Conservation (phyloP, 2,113 vertebrate species). For the Triplophysa dalaica region DNA sequence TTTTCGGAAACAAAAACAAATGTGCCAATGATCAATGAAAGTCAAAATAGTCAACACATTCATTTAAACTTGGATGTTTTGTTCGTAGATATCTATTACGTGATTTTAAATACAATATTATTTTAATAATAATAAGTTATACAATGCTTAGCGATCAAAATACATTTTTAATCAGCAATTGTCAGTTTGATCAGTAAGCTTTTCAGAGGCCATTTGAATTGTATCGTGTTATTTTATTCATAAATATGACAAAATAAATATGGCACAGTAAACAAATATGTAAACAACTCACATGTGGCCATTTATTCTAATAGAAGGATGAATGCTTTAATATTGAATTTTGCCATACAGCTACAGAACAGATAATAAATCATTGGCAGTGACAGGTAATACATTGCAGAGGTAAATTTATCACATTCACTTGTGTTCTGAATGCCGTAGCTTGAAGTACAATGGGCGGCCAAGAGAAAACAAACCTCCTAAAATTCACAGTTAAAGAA, state of each 20-base stretch:
- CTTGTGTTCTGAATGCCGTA: not conserved
- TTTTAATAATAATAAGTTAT: too few species aligned
- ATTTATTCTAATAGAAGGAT: slow-evolving; percentile 45
- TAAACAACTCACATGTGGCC: slow-evolving; percentile 47
- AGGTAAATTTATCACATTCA: slow-evolving; percentile 44
- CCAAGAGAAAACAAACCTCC: not conserved
- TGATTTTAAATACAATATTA: too few species aligned
- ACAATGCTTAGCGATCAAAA: too few species aligned
- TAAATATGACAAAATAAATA: slow-evolving; percentile 54
- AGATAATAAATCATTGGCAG: not conserved
- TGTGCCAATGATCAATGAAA: too few species aligned
- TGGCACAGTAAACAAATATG: slow-evolving; percentile 52
- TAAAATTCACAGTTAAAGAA: slow-evolving; percentile 18
- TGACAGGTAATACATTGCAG: slow-evolving; percentile 4
- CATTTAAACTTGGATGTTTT: too few species aligned
- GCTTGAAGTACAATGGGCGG: not conserved
- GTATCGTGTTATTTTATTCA: slow-evolving; percentile 45
- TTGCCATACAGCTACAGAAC: too few species aligned
- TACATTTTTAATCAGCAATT: not conserved
- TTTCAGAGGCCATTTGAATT: slow-evolving; percentile 10
- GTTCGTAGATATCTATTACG: too few species aligned
- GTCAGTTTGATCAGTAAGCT: slow-evolving; percentile 8
- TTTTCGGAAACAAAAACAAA: too few species aligned
- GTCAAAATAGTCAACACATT: too few species aligned
- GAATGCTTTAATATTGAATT: not conserved